Conservation (phyloP, 64 coral and sea anemone species). For the Montipora efflorescens region DNA sequence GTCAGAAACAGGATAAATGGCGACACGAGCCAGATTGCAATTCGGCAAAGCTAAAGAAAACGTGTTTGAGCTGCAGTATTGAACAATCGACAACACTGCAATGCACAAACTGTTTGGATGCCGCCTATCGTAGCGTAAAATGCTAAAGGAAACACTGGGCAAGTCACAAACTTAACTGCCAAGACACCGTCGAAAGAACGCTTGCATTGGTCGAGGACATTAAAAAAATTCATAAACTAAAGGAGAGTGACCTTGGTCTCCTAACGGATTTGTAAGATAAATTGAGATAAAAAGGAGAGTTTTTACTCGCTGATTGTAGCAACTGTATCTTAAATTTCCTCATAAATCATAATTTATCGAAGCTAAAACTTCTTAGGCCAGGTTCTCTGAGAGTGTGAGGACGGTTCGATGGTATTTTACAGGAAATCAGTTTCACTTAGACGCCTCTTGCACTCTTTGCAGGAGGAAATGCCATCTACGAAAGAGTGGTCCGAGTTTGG, state of each 20-base stretch:
- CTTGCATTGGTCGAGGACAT: neutral
- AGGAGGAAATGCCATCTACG: slow-evolving; percentile 25
- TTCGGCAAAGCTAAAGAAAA: neutral
- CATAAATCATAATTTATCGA: neutral
- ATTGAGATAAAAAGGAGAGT: no score
- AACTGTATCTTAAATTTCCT: no score
- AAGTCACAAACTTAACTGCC: slow-evolving; percentile 14
- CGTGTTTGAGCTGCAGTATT: slow-evolving; percentile 5
- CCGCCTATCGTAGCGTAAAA: slow-evolving; percentile 25
- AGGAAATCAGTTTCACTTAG: neutral
- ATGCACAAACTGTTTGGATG: slow-evolving; percentile 46
- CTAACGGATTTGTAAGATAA: no score
- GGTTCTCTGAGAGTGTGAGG: neutral
- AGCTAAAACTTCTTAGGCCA: neutral
- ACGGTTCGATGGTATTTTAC: neutral
- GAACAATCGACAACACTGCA: slow-evolving; percentile 11
- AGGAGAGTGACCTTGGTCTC: neutral
- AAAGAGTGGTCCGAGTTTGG: slow-evolving; percentile 46
- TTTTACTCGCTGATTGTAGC: no score
- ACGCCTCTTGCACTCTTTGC: neutral
- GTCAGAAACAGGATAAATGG: slow-evolving; percentile 63
- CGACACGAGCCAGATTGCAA: slow-evolving; percentile 11
- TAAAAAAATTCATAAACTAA: neutral
- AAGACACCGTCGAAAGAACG: neutral
- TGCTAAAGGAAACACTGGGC: slow-evolving; percentile 48